Evolutionary conservation across 1,140 invertebrate genomes (phyloP).

Genomic region (Drosophila lowei): DNA sequence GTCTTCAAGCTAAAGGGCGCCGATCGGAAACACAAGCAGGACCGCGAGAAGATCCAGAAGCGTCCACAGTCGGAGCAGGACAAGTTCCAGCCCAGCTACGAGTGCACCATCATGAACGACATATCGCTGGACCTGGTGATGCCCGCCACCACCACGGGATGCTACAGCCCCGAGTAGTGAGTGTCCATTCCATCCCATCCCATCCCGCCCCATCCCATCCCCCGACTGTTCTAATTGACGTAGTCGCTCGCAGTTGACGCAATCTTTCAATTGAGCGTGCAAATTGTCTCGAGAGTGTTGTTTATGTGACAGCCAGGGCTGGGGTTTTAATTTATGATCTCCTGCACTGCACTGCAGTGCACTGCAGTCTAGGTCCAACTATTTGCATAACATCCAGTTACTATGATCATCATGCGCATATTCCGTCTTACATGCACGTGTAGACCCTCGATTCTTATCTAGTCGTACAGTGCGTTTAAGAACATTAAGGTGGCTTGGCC

Average conservation of each 20-base stretch:
- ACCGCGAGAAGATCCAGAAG: conserved; percentile 96
- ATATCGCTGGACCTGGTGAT: conserved; percentile 85
- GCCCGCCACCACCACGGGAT: conserved; percentile 59
- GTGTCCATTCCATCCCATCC: conserved; percentile 24
- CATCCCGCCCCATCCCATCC: not conserved
- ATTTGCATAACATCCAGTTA: conserved; percentile 46
- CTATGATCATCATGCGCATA: conserved; percentile 32
- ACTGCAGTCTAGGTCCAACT: conserved; percentile 2
- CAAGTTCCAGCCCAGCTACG: conserved; percentile 97
- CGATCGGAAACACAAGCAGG: conserved; percentile 98
- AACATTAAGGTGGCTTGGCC: not conserved
- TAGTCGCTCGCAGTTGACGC: not conserved
- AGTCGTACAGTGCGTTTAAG: conserved; percentile 12
- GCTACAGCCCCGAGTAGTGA: conserved; percentile 83
- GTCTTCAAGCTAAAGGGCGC: conserved; percentile 96
- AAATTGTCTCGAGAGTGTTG: conserved; percentile 31
- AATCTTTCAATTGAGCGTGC: conserved; percentile 40
- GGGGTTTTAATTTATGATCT: conserved; percentile 36
- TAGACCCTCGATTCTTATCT: conserved; percentile 6
- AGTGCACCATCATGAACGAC: conserved; percentile 96
- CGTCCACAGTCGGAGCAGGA: conserved; percentile 93
- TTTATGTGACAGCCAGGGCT: conserved; percentile 46
- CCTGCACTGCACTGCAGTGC: conserved; percentile 12
- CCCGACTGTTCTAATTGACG: no score
- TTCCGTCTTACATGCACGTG: conserved; percentile 23